phyloP scores from a whole-genome alignment of 2,113 vertebrate species.

The Camelus bactrianus region DNA sequence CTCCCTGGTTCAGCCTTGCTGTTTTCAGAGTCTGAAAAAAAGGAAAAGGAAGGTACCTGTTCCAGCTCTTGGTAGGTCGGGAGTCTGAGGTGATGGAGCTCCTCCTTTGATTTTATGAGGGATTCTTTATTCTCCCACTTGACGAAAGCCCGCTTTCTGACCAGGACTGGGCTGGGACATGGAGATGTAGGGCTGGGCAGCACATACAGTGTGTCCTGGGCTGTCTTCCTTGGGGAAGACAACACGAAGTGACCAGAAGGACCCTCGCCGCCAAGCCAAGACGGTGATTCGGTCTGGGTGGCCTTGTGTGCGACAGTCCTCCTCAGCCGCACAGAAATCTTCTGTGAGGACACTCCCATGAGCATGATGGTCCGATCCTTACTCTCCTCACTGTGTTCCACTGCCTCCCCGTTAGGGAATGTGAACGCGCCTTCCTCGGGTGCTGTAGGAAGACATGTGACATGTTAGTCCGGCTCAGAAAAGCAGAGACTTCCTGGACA shows the following conservation, averaged over 20 bases:
- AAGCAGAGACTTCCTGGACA: neutral
- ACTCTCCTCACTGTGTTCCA: conserved; percentile 86
- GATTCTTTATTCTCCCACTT: conserved; percentile 97
- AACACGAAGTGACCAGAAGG: conserved; percentile 66
- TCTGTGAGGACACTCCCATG: conserved; percentile 87
- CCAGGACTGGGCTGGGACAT: conserved; percentile 93
- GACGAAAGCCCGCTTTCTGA: conserved; percentile 92
- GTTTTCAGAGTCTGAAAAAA: neutral
- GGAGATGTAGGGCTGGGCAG: conserved; percentile 84
- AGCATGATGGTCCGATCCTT: conserved; percentile 94
- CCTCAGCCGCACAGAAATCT: conserved; percentile 87
- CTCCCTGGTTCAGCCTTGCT: neutral
- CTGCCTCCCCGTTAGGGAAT: conserved; percentile 88
- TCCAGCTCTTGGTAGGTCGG: conserved; percentile 91
- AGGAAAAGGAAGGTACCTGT: conserved; percentile 85
- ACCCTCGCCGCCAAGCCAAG: conserved; percentile 56
- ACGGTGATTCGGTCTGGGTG: conserved; percentile 92
- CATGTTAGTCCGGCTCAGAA: neutral
- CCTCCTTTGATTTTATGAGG: conserved; percentile 89
- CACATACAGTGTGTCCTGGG: conserved; percentile 81
- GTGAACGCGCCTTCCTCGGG: conserved; percentile 92
- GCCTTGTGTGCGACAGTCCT: conserved; percentile 89
- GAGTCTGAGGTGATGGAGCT: conserved; percentile 87
- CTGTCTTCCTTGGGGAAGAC: conserved; percentile 71
- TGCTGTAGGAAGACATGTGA: conserved; percentile 78